Evolutionary conservation across 2,113 vertebrate genomes (phyloP), one percentile per base, ranked within the genome.

Genomic region (Oostethus manadensis): DNA sequence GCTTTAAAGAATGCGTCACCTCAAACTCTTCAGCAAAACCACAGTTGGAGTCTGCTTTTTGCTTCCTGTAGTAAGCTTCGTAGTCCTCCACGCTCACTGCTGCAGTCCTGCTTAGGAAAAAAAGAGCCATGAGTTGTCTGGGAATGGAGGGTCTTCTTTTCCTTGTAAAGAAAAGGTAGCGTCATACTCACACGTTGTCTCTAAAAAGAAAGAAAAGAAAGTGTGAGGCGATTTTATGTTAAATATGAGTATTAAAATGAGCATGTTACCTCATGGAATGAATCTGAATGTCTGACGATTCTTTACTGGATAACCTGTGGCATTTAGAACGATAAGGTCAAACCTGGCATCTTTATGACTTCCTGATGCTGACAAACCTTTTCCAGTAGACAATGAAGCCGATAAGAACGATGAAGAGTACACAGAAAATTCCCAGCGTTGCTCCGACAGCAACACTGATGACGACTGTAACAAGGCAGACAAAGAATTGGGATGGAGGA

Each of bases 11-110:
- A 13, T 45, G 5, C 54, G 65, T 83, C 73, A 98, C 97, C 86
- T 97, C 96, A 64, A 94, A 99, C 54, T 99, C 94, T 71, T 94
- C 94, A n/a, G 94, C 94, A 66, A 97, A 99, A 46, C 97, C 95
- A 76, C 94, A 98, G 84, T 92, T 97, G 65, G 92, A 94, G 76
- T 99, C 93, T 0, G 94, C 93, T 66, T 89, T 92, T 79, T 96
- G 94, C 68, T 92, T 96, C 81, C 83, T 94, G 76, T 92, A 98
- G 79, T 98, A 94, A 4, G 84, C 75, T 64, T 94, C 93, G 35
- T 90, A 98, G 68, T 93, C 91, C 73, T 93, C 92, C 55, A 93
- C 88, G 74, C 80, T 92, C 69, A 99, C 88, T 45, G 84, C 71
- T n/a, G 75, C 40, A 66, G 62, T 91, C 38, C 90, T 91, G 74